phyloP scores from a whole-genome alignment of 2,797 vertebrate genomes.

The Megalops cyprinoides region DNA sequence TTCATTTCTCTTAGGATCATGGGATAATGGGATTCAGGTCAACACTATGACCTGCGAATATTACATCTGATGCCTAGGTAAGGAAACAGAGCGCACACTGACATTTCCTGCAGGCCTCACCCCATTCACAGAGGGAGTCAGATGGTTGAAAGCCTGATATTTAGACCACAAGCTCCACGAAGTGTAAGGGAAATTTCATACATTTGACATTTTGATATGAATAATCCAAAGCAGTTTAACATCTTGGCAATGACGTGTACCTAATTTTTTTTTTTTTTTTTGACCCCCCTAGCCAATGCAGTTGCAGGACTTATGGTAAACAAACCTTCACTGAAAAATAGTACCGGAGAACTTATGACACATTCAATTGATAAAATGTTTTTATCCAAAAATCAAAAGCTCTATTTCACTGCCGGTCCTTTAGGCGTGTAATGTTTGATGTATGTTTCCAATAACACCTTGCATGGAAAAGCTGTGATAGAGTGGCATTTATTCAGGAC shows the following conservation, averaged over 20 bases:
- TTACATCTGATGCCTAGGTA: slow-evolving; percentile 7
- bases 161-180: neutral
- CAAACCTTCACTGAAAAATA: too few species aligned
- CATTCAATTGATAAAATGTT: slow-evolving; percentile 6
- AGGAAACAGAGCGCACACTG: neutral
- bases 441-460: neutral
- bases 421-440: neutral
- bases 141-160: slow-evolving; percentile 11
- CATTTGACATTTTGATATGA: slow-evolving; percentile 29
- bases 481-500: neutral
- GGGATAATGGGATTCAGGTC: slow-evolving; percentile 27
- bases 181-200: slow-evolving; percentile 14
- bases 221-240: slow-evolving; percentile 25
- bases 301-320: neutral
- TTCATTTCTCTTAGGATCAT: slow-evolving; percentile 27
- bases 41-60: slow-evolving; percentile 31
- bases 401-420: too few species aligned
- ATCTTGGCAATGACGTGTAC: slow-evolving; percentile 4
- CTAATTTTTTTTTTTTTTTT: neutral
- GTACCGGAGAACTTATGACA: too few species aligned
- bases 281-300: slow-evolving; percentile 6
- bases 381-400: too few species aligned
- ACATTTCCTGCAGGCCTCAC: slow-evolving; percentile 7
- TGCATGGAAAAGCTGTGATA: neutral
- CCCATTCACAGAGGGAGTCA: neutral